These are phyloP conservation scores for Myodes glareolus DNA, from an alignment of 2,113 vertebrate species.

Conservation along the genomic window DNA sequence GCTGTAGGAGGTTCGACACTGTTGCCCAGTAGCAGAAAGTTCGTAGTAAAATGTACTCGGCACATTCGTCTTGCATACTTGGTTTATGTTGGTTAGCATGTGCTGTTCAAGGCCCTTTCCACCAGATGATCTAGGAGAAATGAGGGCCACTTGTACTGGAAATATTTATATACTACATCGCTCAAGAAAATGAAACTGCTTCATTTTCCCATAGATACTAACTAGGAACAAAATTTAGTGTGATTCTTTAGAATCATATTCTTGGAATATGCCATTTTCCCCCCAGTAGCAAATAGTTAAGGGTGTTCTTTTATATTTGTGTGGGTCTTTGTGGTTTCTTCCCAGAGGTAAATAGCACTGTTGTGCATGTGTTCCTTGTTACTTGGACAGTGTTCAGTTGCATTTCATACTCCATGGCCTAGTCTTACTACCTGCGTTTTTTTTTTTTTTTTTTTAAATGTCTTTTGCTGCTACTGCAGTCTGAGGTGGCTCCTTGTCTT, in stretches of 20 bases:
- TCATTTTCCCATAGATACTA: neutral
- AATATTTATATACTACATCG: neutral
- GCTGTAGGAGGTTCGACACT: neutral
- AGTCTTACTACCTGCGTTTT: neutral
- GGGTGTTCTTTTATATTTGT: neutral
- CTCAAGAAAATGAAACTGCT: neutral
- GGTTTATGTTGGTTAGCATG: neutral
- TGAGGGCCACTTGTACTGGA: neutral
- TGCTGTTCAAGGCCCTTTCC: neutral
- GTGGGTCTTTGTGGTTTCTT: neutral
- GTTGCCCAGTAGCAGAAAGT: too few species aligned
- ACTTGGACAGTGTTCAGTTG: neutral
- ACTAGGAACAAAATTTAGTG: too few species aligned
- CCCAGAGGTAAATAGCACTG: neutral
- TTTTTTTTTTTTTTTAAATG: too few species aligned
- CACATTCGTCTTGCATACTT: neutral
- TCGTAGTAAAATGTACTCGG: neutral
- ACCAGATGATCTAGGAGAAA: too few species aligned
- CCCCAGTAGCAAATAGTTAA: neutral
- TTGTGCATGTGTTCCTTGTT: neutral
- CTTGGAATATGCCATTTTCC: neutral
- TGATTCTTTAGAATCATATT: neutral
- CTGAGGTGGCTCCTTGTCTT: neutral
- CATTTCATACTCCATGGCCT: neutral
- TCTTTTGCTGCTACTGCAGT: neutral